Base-by-base conservation (phyloP, 23 tunicate species). In the Diplosoma virens region DNA sequence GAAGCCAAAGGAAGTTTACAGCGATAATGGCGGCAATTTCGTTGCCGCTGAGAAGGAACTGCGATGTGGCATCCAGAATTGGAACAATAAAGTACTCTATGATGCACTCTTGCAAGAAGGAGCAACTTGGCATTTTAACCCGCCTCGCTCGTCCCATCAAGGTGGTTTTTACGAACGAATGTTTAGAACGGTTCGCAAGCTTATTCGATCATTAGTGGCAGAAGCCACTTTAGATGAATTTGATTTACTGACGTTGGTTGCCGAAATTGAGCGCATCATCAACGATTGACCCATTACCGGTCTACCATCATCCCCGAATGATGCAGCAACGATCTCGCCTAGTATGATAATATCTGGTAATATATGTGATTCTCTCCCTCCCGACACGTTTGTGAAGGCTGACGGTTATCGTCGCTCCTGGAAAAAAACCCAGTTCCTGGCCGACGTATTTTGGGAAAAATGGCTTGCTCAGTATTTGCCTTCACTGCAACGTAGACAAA, bases 281-380 rank as follows among this genome's bases (percentile, higher is more conserved):
- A 59, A 77, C 53, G 28, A 77, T 52, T 52, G 81, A n/a, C 70
- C 80, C 0, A 24, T 75, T 0, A 75, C 80, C 28, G 18, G 0
- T n/a, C 20, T 75, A 27, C 58, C 33, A 0, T 69, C 54, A 11
- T 59, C 58, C 34, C 46, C 80, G 0, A 22, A 27, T 75, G 67
- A 75, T 25, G 0, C 70, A 34, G 0, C 28, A n/a, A 0, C 37
- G 26, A 3, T 55, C 5, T 4, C 24, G 21, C 63, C 63, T 25
- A 55, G 20, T 55, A 14, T 41, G 14, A 41, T 41, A 7, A 9
- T 41, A 41, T 9, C 50, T 41, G 50, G 50, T 14, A 7, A 9
- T 35, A 4, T 61, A 22, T 71, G 32, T 59, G 7, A 33, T 4
- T 30, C 47, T 53, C 52, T 59, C 5, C 72, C 73, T 4, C 52